Base-by-base conservation (phyloP, 2,888 invertebrate genomes). In the Dichetophora obliterata region DNA sequence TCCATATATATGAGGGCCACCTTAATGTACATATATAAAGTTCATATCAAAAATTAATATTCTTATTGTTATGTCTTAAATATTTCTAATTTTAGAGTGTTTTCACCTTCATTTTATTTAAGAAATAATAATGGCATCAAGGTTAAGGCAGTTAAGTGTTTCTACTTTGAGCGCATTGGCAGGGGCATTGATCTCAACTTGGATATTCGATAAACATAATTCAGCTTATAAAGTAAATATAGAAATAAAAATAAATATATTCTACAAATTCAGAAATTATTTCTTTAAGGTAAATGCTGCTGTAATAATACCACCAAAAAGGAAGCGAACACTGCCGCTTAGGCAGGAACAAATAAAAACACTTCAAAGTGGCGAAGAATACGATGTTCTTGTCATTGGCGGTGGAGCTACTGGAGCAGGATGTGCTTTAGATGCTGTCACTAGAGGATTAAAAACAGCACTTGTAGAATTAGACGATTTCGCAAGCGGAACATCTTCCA, bases 351-450 rank as follows among this genome's bases (percentile, higher is more conserved):
- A 97, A 89, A 90, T 98, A 24, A 92, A 93, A 80, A 92, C 92
- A 0, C 90, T 98, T 48, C 94, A 96, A 89, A 92, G 91, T 16
- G 95, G 95, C 27, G 92, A 94, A 69, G 92, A 92, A 80, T 98
- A 95, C 89, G 98, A 99, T 89, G 92, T 99, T 43, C 92, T 99
- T 54, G 95, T 99, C 81, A 94, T 99, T 82, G 99, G 99, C 0
- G 98, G 98, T 0, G 99, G 99, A 61, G 99, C 99, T 50, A 99
- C 99, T 0, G 99, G 99, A 1, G 93, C 95, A 50, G 99, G 99
- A 2, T 98, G 98, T 86, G 98, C 99, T 0, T 91, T 99, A 14
- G 99, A 99, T 90, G 93, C 99, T 3, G 93, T 94, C 73, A 98
- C 98, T 5, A 92, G 99, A 92, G 99, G 98, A 76, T 91, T 99